Conservation (phyloP, 2,113 vertebrate species). For the Perca fluviatilis region DNA sequence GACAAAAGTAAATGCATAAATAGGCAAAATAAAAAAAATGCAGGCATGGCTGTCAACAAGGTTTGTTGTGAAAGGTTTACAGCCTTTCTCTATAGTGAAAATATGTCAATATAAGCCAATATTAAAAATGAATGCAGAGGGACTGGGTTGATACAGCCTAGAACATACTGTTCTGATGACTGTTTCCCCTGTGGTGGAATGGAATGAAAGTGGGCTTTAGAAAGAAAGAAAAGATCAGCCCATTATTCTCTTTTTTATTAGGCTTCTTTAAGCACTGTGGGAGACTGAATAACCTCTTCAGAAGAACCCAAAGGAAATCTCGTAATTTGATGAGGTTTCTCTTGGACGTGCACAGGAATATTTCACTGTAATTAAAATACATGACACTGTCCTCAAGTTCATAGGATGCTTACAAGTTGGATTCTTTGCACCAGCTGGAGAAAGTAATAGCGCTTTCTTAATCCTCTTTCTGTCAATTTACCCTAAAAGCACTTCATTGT, state of each 20-base stretch:
- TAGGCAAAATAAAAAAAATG: no score
- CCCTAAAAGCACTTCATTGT: not conserved
- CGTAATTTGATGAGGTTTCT: slow-evolving; percentile 15
- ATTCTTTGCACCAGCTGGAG: not conserved
- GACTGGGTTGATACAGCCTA: slow-evolving; percentile 28
- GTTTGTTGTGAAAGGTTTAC: no score
- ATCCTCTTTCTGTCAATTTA: not conserved
- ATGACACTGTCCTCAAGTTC: not conserved
- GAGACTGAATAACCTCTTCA: slow-evolving; percentile 44
- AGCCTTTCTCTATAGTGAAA: no score
- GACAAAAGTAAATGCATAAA: no score
- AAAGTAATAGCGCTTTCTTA: not conserved
- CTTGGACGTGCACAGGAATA: slow-evolving; percentile 33
- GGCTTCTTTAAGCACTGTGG: slow-evolving; percentile 48
- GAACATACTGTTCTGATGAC: slow-evolving; percentile 76
- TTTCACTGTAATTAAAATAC: not conserved
- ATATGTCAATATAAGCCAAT: no score
- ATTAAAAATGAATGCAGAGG: slow-evolving; percentile 22
- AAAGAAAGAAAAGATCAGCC: slow-evolving; percentile 56
- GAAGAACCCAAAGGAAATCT: slow-evolving; percentile 52
- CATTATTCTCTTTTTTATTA: slow-evolving; percentile 27
- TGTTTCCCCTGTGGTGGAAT: slow-evolving; percentile 52
- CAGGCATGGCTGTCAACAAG: no score
- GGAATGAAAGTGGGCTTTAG: slow-evolving; percentile 66
- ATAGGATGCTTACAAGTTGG: not conserved